Evolutionary conservation across 1,140 invertebrate genomes (phyloP), one percentile per base, ranked within the genome.

Genomic region (Heterodera carotae): DNA sequence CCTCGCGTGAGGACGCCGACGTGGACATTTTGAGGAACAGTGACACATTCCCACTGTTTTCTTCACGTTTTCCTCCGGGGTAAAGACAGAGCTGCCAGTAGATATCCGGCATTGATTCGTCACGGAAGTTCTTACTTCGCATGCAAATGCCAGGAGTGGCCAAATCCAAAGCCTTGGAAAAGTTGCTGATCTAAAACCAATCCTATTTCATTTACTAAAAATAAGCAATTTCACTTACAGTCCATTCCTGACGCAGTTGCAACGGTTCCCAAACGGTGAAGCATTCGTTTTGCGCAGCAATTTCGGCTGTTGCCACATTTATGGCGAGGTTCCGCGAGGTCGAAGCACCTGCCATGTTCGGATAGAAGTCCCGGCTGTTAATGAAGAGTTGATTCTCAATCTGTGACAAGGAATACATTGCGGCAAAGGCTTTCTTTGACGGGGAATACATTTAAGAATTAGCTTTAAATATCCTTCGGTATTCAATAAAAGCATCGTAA

Each of bases 21-120:
- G 86, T 82, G 3, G 85, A 87, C 85, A 87, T 87, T 71, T 87
- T 87, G 18, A 87, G 69, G 64, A 87, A 87, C 15, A 87, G 77
- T 2, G 85, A 87, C n/a, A 87, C 86, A 77, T 87, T 81, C 29
- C 86, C 84, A 5, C 64, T 67, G 69, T 87, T 87, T 56, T 87
- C 85, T 59, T 88, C 85, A 10, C 85, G 80, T 59, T 87, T 87
- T 3, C 85, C 85, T 22, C 85, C 85, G 15, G 85, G 85, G 72
- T 87, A 87, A 12, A 87, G 78, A 67, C 85, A 87, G 6, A 84
- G 71, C 60, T 87, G 85, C 85, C 85, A 87, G 43, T 81, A 81
- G 27, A 87, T 87, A 29, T 87, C 85, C 12, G 85, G 82, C 80
- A 84, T 82, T 25, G 34, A 62, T 15, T 80, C 77, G 72, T 84